Conservation (phyloP, 2,113 vertebrate genomes). For the Melanerpes aurifrons region DNA sequence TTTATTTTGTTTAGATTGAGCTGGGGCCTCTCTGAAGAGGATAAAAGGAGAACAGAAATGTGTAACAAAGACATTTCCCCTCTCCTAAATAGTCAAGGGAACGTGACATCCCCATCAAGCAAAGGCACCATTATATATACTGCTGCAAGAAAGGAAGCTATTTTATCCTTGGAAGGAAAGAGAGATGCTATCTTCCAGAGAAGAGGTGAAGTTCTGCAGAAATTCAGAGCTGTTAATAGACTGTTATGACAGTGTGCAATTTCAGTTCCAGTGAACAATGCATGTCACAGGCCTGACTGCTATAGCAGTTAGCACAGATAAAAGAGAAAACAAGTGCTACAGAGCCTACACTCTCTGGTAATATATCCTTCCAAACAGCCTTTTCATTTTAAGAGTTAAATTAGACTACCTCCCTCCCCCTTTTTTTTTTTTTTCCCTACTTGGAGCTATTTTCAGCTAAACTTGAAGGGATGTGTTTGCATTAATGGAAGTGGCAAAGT, state of each 20-base stretch:
- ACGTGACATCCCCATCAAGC: conserved; percentile 66
- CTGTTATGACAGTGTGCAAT: conserved; percentile 48
- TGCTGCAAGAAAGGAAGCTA: conserved; percentile 57
- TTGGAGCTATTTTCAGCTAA: conserved; percentile 2
- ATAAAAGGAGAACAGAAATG: conserved; percentile 52
- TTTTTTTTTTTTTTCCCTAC: no score
- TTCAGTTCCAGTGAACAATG: conserved; percentile 33
- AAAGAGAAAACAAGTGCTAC: not conserved
- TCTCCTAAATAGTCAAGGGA: conserved; percentile 67
- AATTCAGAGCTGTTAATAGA: conserved; percentile 44
- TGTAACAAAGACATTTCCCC: conserved; percentile 71
- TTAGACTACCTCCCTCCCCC: no score
- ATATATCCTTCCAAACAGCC: not conserved
- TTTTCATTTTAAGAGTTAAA: conserved; percentile 18
- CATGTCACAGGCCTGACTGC: not conserved
- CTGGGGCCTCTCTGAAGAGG: conserved; percentile 55
- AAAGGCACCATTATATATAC: conserved; percentile 30
- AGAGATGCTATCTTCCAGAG: conserved; percentile 61
- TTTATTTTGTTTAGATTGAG: conserved; percentile 69
- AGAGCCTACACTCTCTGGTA: not conserved
- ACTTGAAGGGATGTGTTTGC: not conserved
- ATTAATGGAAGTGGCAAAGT: not conserved
- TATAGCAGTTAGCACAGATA: not conserved
- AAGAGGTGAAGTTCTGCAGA: conserved; percentile 47
- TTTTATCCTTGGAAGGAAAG: conserved; percentile 65